Conservation (phyloP, 2,797 vertebrate species). For the Mormyrus proboscirostris region DNA sequence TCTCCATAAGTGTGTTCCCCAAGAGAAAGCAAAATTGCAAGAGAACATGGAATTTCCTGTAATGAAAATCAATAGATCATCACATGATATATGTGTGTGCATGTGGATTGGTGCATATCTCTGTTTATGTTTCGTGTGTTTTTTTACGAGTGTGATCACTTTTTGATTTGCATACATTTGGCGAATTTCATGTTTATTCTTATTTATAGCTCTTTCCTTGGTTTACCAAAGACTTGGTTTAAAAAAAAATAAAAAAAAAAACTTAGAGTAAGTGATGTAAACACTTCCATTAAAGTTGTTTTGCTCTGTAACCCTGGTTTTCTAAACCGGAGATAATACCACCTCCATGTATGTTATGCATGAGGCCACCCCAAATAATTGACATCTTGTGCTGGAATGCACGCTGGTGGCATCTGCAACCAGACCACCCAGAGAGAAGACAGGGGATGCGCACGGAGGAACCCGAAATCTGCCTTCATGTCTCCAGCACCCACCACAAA, state of each 20-base stretch:
- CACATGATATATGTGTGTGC: constrained; percentile 30
- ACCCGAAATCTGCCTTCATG: constrained; percentile 21
- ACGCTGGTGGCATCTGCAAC: constrained; percentile 14
- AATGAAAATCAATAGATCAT: constrained; percentile 45
- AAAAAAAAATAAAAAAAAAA: neutral
- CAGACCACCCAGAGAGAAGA: constrained; percentile 51
- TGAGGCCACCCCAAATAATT: constrained; percentile 36
- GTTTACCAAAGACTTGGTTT: constrained; percentile 21
- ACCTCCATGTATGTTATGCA: constrained; percentile 24
- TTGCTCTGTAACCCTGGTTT: constrained; percentile 37
- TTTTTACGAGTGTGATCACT: neutral
- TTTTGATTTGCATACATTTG: constrained; percentile 29
- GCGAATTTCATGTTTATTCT: constrained; percentile 48
- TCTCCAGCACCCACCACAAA: constrained; percentile 6
- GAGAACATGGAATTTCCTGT: constrained; percentile 32
- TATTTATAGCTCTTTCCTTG: constrained; percentile 42
- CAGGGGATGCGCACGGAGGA: constrained; percentile 31
- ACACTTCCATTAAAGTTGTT: constrained; percentile 34
- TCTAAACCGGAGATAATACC: constrained; percentile 34
- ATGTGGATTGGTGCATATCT: neutral
- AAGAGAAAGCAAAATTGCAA: constrained; percentile 37
- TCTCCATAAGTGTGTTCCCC: constrained; percentile 32
- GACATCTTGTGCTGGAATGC: constrained; percentile 30
- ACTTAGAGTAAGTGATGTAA: constrained; percentile 18
- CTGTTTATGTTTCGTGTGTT: constrained; percentile 2